These are phyloP conservation scores for Tipula lateralis DNA, from an alignment of 2,888 invertebrate species.

Conservation along the genomic window DNA sequence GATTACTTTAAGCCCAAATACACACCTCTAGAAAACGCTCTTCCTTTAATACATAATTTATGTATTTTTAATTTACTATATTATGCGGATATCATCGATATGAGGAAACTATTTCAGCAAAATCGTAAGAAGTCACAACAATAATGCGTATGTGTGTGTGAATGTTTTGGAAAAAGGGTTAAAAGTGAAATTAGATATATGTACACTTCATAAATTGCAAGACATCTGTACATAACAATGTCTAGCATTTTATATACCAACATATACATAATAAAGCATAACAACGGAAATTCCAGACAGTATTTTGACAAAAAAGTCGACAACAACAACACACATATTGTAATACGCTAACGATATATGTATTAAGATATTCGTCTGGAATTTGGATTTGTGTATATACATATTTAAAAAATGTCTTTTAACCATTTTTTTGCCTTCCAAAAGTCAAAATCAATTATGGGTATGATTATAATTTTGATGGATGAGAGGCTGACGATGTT, in stretches of 20 bases:
- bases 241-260: background rate
- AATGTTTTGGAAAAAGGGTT: background rate
- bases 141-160: background rate
- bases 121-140: background rate
- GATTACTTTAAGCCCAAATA: background rate
- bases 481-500: too few species aligned
- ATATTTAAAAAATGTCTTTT: background rate
- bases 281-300: background rate
- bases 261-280: background rate
- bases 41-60: background rate
- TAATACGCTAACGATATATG: background rate
- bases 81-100: background rate
- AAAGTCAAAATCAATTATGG: background rate
- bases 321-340: constrained; percentile 13
- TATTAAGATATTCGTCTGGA: background rate
- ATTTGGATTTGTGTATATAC: background rate
- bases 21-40: background rate
- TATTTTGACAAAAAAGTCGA: background rate
- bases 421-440: background rate
- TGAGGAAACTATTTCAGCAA: background rate
- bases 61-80: background rate
- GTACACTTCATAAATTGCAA: background rate
- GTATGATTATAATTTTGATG: background rate
- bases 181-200: constrained; percentile 1
- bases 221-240: background rate